These are phyloP conservation scores for Thecocarcelia acutangulata DNA, from an alignment of 2,888 invertebrate species.

Conservation along the genomic window DNA sequence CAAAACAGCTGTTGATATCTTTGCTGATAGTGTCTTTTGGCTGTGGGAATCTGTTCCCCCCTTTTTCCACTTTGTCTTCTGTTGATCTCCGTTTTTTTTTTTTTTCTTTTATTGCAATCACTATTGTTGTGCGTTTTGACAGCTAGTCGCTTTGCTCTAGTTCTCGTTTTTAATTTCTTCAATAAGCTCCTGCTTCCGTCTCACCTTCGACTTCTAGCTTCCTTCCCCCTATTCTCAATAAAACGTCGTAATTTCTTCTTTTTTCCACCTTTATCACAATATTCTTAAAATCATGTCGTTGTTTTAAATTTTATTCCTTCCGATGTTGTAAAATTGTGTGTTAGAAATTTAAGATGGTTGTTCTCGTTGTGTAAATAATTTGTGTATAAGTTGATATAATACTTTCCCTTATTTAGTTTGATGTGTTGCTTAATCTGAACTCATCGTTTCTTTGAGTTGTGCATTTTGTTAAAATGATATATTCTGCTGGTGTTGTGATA, in stretches of 20 bases:
- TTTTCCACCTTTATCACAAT: constrained; percentile 62
- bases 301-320: constrained; percentile 38
- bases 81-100: constrained; percentile 9
- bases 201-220: constrained; percentile 24
- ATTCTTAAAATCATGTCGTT: constrained; percentile 72
- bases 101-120: constrained; percentile 55
- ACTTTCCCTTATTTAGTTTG: constrained; percentile 4
- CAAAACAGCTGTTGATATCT: constrained; percentile 43
- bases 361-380: constrained; percentile 49
- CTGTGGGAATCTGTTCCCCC: constrained; percentile 19
- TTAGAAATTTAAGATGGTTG: constrained; percentile 6
- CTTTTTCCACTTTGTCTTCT: background rate
- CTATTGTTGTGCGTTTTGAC: constrained; percentile 69
- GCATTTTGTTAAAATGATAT: constrained; percentile 61
- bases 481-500: constrained; percentile 47
- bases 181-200: constrained; percentile 5
- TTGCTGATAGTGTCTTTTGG: constrained; percentile 12
- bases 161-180: constrained; percentile 21
- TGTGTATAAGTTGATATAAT: constrained; percentile 34
- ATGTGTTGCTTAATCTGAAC: constrained; percentile 9
- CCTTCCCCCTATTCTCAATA: constrained; percentile 26
- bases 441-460: constrained; percentile 47
- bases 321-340: constrained; percentile 46
- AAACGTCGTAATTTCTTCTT: constrained; percentile 17
- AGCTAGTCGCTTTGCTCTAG: constrained; percentile 38